phyloP scores from a whole-genome alignment of 2,888 invertebrate genomes.

The Drosophila stalkeri region DNA sequence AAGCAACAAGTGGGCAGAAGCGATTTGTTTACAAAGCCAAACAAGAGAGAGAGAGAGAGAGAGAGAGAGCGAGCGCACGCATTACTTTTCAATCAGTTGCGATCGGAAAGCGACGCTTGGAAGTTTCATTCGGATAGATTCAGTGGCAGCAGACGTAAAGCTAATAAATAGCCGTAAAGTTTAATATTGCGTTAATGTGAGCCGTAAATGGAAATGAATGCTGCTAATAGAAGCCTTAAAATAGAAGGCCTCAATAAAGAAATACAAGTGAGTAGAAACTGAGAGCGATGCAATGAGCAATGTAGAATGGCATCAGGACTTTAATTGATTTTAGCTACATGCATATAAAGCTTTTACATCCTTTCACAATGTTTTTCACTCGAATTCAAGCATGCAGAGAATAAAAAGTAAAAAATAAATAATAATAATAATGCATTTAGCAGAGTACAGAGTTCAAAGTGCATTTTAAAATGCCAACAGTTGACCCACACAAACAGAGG shows the following conservation, averaged over 20 bases:
- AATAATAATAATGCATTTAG: constrained; percentile 26
- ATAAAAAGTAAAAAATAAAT: constrained; percentile 6
- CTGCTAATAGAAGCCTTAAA: constrained; percentile 1
- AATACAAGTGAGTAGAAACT: constrained; percentile 21
- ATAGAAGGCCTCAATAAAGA: not conserved
- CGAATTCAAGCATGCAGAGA: constrained; percentile 1
- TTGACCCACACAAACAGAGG: constrained; percentile 44
- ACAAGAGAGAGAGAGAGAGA: not conserved
- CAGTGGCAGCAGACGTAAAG: constrained; percentile 33
- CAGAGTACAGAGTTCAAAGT: constrained; percentile 56
- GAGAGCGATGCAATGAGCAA: not conserved
- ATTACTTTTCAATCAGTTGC: constrained; percentile 59
- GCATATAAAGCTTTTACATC: not conserved
- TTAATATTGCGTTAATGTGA: constrained; percentile 19
- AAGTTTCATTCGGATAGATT: constrained; percentile 36
- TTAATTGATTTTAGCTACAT: constrained; percentile 1
- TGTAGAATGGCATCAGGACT: not conserved
- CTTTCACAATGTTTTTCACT: not conserved
- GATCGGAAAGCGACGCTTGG: constrained; percentile 59
- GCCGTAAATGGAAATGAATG: constrained; percentile 6
- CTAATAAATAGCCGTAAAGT: constrained; percentile 26
- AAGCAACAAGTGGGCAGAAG: constrained; percentile 26
- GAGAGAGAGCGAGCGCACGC: constrained; percentile 24
- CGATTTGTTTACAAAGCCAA: constrained; percentile 68
- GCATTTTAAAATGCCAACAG: constrained; percentile 57